Evolutionary conservation across 2,888 invertebrate genomes (phyloP).

Genomic region (Neria commutata): DNA sequence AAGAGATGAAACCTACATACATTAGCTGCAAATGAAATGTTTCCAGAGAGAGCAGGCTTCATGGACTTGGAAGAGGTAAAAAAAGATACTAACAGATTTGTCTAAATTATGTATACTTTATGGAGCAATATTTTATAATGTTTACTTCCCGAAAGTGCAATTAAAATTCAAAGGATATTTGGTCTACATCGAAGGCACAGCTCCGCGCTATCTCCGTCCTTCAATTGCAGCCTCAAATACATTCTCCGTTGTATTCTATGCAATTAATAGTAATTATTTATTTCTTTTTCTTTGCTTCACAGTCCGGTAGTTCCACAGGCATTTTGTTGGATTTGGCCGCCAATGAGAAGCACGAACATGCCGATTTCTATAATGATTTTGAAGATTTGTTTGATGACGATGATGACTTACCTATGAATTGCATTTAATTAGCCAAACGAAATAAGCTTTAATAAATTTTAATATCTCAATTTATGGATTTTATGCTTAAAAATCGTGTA

Average conservation of each 20-base stretch:
- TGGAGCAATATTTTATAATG: too few relatives aligned
- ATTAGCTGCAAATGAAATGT: constrained; percentile 94
- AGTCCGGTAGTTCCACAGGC: constrained; percentile 90
- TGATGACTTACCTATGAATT: constrained; percentile 60
- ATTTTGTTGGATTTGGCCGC: constrained; percentile 90
- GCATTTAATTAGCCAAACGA: background rate
- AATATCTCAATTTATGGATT: background rate
- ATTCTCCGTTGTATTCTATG: too few relatives aligned
- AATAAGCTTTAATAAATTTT: background rate
- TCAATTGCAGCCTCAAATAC: too few relatives aligned
- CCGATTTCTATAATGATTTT: constrained; percentile 94
- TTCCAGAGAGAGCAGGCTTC: constrained; percentile 93
- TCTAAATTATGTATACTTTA: too few relatives aligned
- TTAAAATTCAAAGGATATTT: too few relatives aligned
- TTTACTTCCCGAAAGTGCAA: too few relatives aligned
- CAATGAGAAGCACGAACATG: constrained; percentile 93
- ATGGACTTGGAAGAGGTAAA: constrained; percentile 90
- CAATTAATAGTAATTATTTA: too few relatives aligned
- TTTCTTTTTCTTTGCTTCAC: too few relatives aligned
- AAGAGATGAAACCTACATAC: constrained; percentile 77
- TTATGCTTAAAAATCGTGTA: background rate
- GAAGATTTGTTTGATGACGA: constrained; percentile 91
- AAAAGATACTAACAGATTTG: too few relatives aligned
- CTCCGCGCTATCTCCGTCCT: too few relatives aligned
- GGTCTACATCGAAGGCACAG: too few relatives aligned